Conservation (phyloP, 2,797 vertebrate genomes). For the Pseudomugil tenellus region DNA sequence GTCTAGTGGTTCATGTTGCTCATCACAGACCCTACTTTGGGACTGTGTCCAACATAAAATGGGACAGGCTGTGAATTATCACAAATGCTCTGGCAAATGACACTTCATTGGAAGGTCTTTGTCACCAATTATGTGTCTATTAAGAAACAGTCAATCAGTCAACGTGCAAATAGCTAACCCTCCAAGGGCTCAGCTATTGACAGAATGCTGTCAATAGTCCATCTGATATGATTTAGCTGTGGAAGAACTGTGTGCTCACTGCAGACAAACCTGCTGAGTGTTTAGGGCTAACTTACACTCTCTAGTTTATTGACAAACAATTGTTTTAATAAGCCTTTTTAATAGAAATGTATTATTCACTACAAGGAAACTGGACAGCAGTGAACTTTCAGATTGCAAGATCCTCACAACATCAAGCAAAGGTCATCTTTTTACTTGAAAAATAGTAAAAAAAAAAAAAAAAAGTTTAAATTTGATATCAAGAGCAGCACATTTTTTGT, state of each 20-base stretch:
- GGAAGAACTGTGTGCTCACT: slow-evolving; percentile 84
- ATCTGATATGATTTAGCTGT: slow-evolving; percentile 88
- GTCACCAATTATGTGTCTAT: slow-evolving; percentile 99
- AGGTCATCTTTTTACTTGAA: slow-evolving; percentile 38
- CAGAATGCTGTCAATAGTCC: slow-evolving; percentile 91
- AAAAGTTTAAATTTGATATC: slow-evolving; percentile 60
- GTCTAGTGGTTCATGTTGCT: slow-evolving; percentile 69
- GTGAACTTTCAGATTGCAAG: slow-evolving; percentile 54
- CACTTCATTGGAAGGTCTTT: slow-evolving; percentile 96
- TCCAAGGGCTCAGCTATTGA: slow-evolving; percentile 91
- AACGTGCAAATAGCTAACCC: slow-evolving; percentile 90
- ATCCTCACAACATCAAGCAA: slow-evolving; percentile 38
- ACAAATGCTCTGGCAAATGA: slow-evolving; percentile 87
- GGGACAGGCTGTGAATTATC: slow-evolving; percentile 87
- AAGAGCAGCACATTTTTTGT: slow-evolving; percentile 32
- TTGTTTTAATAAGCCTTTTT: slow-evolving; percentile 72
- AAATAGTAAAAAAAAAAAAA: slow-evolving; percentile 43
- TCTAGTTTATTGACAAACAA: slow-evolving; percentile 65
- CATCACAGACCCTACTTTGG: slow-evolving; percentile 76
- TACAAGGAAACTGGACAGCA: slow-evolving; percentile 22
- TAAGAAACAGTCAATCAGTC: slow-evolving; percentile 98
- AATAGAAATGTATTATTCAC: slow-evolving; percentile 63
- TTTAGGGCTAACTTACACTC: slow-evolving; percentile 53
- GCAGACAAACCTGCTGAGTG: slow-evolving; percentile 65
- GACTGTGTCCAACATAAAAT: slow-evolving; percentile 84